Conservation (phyloP, 1,140 invertebrate species). For the Drosophila lini region DNA sequence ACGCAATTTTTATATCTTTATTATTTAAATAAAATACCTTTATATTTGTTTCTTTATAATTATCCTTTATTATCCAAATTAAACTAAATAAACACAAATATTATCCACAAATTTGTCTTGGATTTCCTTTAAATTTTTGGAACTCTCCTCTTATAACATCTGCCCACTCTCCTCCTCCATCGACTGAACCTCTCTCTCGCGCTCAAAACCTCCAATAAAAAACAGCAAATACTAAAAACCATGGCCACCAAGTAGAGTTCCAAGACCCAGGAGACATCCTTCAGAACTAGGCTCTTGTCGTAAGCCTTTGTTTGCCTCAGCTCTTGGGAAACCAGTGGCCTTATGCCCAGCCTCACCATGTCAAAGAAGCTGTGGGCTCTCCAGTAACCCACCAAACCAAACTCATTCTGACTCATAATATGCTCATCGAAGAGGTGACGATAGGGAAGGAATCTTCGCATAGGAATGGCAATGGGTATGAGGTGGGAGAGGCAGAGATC, state of each 20-base stretch:
- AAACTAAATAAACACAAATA: no score
- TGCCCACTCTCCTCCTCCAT: not conserved
- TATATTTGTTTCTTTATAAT: no score
- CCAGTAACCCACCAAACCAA: slow-evolving; percentile 51
- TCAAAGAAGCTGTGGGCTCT: slow-evolving; percentile 35
- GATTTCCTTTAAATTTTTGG: no score
- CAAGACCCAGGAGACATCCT: slow-evolving; percentile 38
- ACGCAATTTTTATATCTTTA: no score
- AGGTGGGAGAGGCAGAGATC: slow-evolving; percentile 49
- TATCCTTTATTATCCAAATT: no score
- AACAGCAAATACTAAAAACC: slow-evolving; percentile 11
- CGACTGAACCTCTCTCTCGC: not conserved
- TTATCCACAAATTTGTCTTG: not conserved
- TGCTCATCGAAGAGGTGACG: slow-evolving; percentile 54
- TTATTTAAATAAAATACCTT: no score
- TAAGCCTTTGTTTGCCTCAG: not conserved
- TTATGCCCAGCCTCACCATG: slow-evolving; percentile 33
- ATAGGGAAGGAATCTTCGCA: slow-evolving; percentile 42
- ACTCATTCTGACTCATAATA: slow-evolving; percentile 38
- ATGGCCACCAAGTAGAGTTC: slow-evolving; percentile 16
- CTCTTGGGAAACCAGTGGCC: slow-evolving; percentile 5
- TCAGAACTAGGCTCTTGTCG: slow-evolving; percentile 3
- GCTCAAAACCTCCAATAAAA: slow-evolving; percentile 29
- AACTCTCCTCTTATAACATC: not conserved
- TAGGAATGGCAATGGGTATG: slow-evolving; percentile 20